Evolutionary conservation across 2,888 invertebrate species (phyloP).

Genomic region (Amiota mariae): DNA sequence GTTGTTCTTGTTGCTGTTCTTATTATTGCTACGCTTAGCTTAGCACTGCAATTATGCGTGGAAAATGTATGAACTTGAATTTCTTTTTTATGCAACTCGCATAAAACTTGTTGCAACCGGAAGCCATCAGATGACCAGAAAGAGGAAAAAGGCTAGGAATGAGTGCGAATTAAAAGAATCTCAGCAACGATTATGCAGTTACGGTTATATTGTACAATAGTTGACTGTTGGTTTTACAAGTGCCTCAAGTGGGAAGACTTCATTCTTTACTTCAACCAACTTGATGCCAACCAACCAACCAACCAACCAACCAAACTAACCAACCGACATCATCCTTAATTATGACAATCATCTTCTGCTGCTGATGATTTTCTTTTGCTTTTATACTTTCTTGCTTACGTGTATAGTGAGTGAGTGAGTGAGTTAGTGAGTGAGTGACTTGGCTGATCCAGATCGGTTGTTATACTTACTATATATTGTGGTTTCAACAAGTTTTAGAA

Average conservation of each 20-base stretch:
- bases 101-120: conserved; percentile 20
- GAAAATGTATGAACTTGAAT: neutral
- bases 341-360: conserved; percentile 60
- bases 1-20: neutral
- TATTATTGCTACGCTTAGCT: neutral
- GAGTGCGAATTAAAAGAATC: neutral
- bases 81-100: neutral
- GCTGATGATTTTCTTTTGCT: neutral
- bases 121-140: neutral
- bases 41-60: conserved; percentile 23
- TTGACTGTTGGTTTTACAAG: conserved; percentile 19
- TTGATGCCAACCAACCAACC: neutral
- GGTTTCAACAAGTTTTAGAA: conserved; percentile 33
- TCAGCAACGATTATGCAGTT: conserved; percentile 3
- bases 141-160: too few species aligned
- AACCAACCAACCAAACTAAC: neutral
- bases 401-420: neutral
- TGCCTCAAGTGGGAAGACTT: neutral
- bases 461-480: conserved; percentile 36
- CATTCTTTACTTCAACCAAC: too few species aligned
- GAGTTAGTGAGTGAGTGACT: neutral
- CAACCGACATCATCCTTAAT: conserved; percentile 59
- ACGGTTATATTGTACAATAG: conserved; percentile 5
- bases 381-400: conserved; percentile 7
- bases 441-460: conserved; percentile 58